Base-by-base conservation (phyloP, 2,797 vertebrate genomes). In the Sebastes alutus region DNA sequence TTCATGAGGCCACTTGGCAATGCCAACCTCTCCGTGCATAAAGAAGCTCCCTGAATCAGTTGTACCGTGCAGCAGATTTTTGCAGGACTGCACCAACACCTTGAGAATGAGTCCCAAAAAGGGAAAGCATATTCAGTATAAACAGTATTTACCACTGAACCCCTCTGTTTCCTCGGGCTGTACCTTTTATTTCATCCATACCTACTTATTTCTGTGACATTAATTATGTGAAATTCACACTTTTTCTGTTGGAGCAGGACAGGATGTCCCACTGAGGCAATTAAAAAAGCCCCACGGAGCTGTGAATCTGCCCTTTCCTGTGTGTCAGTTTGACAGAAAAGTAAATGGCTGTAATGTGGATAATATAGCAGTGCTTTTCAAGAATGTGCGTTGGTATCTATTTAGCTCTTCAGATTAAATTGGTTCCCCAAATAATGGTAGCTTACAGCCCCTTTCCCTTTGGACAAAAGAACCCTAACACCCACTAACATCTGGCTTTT, bases 271-370 rank as follows among this genome's bases (percentile, higher is more conserved):
- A 4, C 18, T 52, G 20, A 52, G 46, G 16, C 46, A 78, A 88
- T 80, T 90, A 88, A 81, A 72, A 77, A 55, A 2, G 12, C 16
- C 11, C 59, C 2, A 33, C 66, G 8, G 61, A 55, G 27, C 63
- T 46, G 62, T 54, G 63, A 42, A 13, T 68, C 25, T 74, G 29
- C 60, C 25, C 6, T 6, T 75, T 2, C 63, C 52, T 4, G 1
- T 62, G 38, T 76, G 68, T 12, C 58, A 29, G 59, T 38, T 46
- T 59, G 66, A 68, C 77, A 68, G 10, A 3, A 23, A 22, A 35
- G 20, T 25, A 59, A 55, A 56, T 16, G 5, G 33, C 30, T 66
- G 23, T 55, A 27, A 66, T 22, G 16, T 20, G 20, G 16, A 52
- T 20, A 52, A 52, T 52, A n/a, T 52, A 14, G 27, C 30, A 22